Percentiles rank a stretch among this genome's conserved stretches.
Evolutionary conservation across 2,113 vertebrate species (phyloP).

Genomic region (Heptranchias perlo): DNA sequence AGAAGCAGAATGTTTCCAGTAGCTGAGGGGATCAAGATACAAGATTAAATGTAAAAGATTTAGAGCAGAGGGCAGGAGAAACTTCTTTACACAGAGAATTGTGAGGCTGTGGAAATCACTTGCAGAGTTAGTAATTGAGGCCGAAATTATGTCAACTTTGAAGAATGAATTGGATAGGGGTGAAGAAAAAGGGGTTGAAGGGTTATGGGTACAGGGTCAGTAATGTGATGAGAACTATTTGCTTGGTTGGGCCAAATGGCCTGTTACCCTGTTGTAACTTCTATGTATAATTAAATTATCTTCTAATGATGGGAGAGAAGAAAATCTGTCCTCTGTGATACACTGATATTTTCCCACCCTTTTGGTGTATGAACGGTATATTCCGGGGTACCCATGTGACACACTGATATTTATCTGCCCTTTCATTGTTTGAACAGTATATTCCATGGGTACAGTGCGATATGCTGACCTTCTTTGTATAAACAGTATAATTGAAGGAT

Average conservation of each 20-base stretch:
- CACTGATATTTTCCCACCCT: neutral
- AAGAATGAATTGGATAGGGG: no score
- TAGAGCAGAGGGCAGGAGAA: no score
- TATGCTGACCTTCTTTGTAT: neutral
- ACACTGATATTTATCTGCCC: neutral
- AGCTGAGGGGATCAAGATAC: no score
- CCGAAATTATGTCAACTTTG: no score
- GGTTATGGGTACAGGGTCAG: no score
- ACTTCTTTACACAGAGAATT: no score
- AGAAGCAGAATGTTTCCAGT: no score
- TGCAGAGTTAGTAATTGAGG: no score
- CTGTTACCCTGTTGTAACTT: neutral
- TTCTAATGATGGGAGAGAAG: neutral
- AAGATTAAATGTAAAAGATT: no score
- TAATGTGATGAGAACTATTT: neutral
- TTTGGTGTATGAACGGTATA: neutral
- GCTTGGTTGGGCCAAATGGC: neutral
- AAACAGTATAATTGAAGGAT: neutral
- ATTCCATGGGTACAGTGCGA: neutral
- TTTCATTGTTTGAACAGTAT: neutral
- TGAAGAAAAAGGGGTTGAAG: no score
- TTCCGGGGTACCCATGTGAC: neutral
- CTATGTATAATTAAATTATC: neutral
- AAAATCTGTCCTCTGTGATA: neutral
- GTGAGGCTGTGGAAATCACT: no score